Conservation (phyloP, 1,140 invertebrate genomes). For the Rhizoglyphus robini region DNA sequence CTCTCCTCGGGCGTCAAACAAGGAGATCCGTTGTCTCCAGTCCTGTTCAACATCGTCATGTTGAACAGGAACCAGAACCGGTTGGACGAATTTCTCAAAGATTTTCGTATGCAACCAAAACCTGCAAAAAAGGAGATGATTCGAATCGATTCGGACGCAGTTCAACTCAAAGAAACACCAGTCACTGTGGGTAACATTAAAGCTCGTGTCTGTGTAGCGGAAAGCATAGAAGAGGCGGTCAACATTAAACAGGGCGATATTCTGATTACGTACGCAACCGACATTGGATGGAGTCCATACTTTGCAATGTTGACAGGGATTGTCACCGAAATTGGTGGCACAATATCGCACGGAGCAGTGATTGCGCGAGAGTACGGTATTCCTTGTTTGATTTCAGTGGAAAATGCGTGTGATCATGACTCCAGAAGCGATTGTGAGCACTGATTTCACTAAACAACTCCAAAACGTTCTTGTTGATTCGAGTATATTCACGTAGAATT, state of each 20-base stretch:
- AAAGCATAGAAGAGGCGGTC: background rate
- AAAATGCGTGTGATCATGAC: conserved; percentile 48
- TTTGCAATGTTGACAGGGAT: conserved; percentile 64
- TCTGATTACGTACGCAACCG: conserved; percentile 59
- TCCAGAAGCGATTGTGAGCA: too few species aligned
- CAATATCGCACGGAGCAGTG: conserved; percentile 72
- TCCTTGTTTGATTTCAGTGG: conserved; percentile 61
- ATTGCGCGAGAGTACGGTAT: conserved; percentile 74
- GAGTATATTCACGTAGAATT: too few species aligned
- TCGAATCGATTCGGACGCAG: background rate
- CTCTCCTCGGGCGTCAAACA: too few species aligned
- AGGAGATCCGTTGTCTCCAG: too few species aligned
- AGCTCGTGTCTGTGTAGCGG: conserved; percentile 3
- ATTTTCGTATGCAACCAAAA: conserved; percentile 28
- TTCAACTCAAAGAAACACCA: conserved; percentile 2
- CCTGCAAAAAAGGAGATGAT: background rate
- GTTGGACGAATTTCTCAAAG: conserved; percentile 49
- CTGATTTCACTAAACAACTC: too few species aligned
- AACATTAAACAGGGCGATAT: conserved; percentile 46
- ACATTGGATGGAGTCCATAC: conserved; percentile 74
- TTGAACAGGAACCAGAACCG: conserved; percentile 42
- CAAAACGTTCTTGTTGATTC: too few species aligned
- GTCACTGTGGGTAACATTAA: background rate
- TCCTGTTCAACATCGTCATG: too few species aligned
- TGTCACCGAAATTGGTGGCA: conserved; percentile 67